A percentile compares a stretch with the other conserved stretches of the same genome.
Evolutionary conservation across 2,888 invertebrate species (phyloP).

Genomic region (Sesia apiformis): DNA sequence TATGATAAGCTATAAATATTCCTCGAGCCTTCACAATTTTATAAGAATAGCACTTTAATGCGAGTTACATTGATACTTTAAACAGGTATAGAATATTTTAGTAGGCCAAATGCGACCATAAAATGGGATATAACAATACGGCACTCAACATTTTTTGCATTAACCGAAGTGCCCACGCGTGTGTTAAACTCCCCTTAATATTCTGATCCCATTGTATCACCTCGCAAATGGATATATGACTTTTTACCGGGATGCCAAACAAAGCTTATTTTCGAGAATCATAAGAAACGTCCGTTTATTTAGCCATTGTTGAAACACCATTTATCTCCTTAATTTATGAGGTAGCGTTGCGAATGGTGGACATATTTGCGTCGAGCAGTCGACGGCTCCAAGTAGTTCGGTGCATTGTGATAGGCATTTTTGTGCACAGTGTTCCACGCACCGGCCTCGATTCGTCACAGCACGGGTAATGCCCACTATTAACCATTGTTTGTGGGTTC

Average conservation of each 20-base stretch:
- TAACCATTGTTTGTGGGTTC: constrained; percentile 54
- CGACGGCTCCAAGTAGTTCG: constrained; percentile 8
- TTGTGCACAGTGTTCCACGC: constrained; percentile 19
- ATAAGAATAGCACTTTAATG: background rate
- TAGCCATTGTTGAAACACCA: constrained; percentile 65
- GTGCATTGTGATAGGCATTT: background rate
- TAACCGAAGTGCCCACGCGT: constrained; percentile 30
- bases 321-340: constrained; percentile 72
- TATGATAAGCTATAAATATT: too few species aligned
- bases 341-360: constrained; percentile 56
- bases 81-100: constrained; percentile 23
- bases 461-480: constrained; percentile 31
- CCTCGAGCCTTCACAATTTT: background rate
- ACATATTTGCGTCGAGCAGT: constrained; percentile 50
- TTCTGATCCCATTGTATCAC: constrained; percentile 47
- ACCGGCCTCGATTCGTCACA: constrained; percentile 51
- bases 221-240: constrained; percentile 48
- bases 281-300: constrained; percentile 64
- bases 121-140: constrained; percentile 31
- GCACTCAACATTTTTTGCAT: constrained; percentile 41
- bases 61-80: background rate
- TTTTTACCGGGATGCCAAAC: constrained; percentile 53
- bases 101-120: constrained; percentile 34
- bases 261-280: constrained; percentile 60
- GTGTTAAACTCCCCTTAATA: constrained; percentile 50